Evolutionary conservation across 2,113 vertebrate genomes (phyloP).

Genomic region (Channa maculata): DNA sequence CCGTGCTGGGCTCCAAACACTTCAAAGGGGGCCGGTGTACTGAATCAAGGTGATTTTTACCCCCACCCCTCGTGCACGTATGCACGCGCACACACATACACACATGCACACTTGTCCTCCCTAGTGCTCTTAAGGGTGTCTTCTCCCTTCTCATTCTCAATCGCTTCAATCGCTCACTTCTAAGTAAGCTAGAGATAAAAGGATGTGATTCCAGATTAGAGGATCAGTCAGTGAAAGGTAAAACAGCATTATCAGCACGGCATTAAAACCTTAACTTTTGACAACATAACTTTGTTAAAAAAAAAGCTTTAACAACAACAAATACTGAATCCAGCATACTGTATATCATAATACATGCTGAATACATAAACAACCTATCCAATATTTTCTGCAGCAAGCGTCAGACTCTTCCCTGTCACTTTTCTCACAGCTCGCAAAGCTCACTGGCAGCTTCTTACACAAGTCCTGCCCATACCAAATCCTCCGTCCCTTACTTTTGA

Average conservation of each 20-base stretch:
- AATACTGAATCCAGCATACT: not conserved
- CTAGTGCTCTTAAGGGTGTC: constrained; percentile 53
- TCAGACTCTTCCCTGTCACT: constrained; percentile 46
- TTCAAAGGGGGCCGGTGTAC: constrained; percentile 93
- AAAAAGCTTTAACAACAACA: not conserved
- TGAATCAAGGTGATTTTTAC: constrained; percentile 97
- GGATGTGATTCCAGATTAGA: constrained; percentile 67
- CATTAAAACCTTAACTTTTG: constrained; percentile 47
- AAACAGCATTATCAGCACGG: constrained; percentile 29
- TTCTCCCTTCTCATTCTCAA: constrained; percentile 57
- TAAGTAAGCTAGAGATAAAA: constrained; percentile 66
- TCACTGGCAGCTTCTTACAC: constrained; percentile 56
- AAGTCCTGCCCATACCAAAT: constrained; percentile 73
- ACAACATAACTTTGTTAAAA: constrained; percentile 29
- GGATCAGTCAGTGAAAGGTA: constrained; percentile 54
- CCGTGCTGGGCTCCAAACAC: constrained; percentile 89
- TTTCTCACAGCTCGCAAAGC: constrained; percentile 63
- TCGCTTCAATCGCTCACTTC: constrained; percentile 59
- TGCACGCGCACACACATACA: constrained; percentile 32
- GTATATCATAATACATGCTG: not conserved
- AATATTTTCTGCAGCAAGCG: not conserved
- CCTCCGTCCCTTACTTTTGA: constrained; percentile 69
- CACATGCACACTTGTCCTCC: constrained; percentile 59
- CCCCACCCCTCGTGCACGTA: constrained; percentile 40
- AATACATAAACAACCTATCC: not conserved